Percentiles rank a stretch among this genome's conserved stretches.
Evolutionary conservation across 2,113 vertebrate genomes (phyloP).

Genomic region (Leuciscus idus): DNA sequence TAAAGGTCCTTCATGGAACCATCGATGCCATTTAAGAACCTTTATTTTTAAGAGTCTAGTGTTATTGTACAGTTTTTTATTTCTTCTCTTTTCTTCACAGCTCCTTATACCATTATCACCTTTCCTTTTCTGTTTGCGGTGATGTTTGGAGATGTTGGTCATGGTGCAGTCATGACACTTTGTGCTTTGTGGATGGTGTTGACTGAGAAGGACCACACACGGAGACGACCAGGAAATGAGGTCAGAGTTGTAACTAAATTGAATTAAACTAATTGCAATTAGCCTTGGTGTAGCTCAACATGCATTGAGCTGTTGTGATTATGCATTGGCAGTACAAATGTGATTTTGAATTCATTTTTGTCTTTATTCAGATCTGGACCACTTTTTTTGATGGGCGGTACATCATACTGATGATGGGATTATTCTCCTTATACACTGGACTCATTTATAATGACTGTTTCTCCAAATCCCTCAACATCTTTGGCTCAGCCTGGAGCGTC

Average conservation of each 20-base stretch:
- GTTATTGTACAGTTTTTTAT: neutral
- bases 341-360: constrained; percentile 2
- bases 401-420: constrained; percentile 93
- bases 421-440: constrained; percentile 96
- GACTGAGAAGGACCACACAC: constrained; percentile 82
- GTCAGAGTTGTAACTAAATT: constrained; percentile 70
- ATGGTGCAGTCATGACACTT: constrained; percentile 85
- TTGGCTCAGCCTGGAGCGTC: constrained; percentile 93
- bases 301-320: neutral
- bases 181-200: constrained; percentile 95
- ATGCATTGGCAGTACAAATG: neutral
- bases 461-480: constrained; percentile 94
- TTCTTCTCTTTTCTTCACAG: constrained; percentile 66
- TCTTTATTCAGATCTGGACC: constrained; percentile 85
- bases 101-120: constrained; percentile 93
- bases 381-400: constrained; percentile 92
- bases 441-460: constrained; percentile 99
- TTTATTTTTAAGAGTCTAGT: no score
- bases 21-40: no score
- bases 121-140: constrained; percentile 99
- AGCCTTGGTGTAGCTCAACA: neutral
- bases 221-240: constrained; percentile 86
- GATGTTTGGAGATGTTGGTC: constrained; percentile 98
- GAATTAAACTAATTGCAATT: neutral
- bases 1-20: no score